Base-by-base conservation (phyloP, 2,113 vertebrate genomes). In the Vidua macroura region DNA sequence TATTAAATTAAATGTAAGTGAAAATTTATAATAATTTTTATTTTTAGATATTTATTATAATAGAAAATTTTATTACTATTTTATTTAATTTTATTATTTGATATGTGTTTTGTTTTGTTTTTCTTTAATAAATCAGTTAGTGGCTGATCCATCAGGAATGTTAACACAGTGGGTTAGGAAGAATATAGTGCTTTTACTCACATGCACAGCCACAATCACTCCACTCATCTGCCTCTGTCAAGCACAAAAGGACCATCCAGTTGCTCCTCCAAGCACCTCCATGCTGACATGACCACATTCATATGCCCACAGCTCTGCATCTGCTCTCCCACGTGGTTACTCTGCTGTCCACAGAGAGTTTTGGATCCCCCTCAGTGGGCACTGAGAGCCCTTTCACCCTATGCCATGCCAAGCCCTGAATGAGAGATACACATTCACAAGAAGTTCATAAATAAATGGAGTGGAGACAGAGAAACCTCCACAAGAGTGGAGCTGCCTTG, bases 281-380 rank as follows among this genome's bases (percentile, higher is more conserved):
- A 55, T 5, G 1, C 46, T 66, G 31, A 30, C 56, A 31, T 0
- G 10, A 56, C 41, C 41, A 13, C 15, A 5, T 35, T 35, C 35
- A 35, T 35, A 2, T 19, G 10, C 23, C 9, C 37, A 21, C 46
- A 51, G 48, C 28, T 52, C 44, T 1, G 8, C 27, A 56, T 46
- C 64, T 23, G 6, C 56, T 58, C 31, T 62, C 69, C 56, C 37
- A 7, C 0, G 0, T 12, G n/a, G 55, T 69, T 74, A 15, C 53
- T 83, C 51, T 59, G 43, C 48, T 83, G 14, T 7, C 37, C 15
- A 4, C 9, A 43, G 49, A 4, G 2, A 41, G 5, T 44, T 81
- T 53, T 63, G 55, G 27, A 24, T 24, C 22, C 25, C 35, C 33
- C 28, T 53, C 20, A 17, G 33, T 7, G 18, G 37, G 22, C 44